Evolutionary conservation across 2,888 invertebrate genomes (phyloP), one percentile per base, ranked within the genome.

Genomic region (Rutpela maculata): DNA sequence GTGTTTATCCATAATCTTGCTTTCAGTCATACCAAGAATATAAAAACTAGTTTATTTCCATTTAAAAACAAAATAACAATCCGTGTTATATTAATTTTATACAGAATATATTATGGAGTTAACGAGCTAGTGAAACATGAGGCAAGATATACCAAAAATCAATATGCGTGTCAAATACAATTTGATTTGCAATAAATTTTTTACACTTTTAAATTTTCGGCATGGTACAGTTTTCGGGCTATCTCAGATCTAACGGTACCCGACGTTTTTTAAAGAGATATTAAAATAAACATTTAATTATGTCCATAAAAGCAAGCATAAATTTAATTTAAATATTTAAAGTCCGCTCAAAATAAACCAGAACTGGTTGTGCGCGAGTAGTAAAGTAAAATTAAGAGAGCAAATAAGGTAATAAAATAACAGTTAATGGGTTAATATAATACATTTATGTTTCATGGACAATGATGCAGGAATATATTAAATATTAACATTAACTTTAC

Each of bases 201-300:
- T 50, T 50, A 17, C 17, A n/a, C 15, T n/a, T 15, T 50, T n/a
- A 50, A n/a, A 50, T 50, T 50, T 50, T n/a, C 50, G 50, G n/a
- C 50, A 15, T n/a, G n/a, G 50, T 50, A 50, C n/a, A 50, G 50
- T 50, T 50, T 50, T 50, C 50, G 50, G 15, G n/a, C 15, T 50
- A 12, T n/a, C n/a, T 50, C 50, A n/a, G 50, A 50, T n/a, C 50
- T 50, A 50, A 50, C 50, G 50, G 50, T 50, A 50, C 15, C 38
- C 4, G 43, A 11, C n/a, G 50, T 50, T 50, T 50, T 50, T 50
- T 50, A 43, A 43, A 12, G 15, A 43, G 43, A 43, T 50, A 50
- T 50, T 50, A 50, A 50, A 50, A 50, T 50, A 50, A 50, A n/a
- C 50, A 50, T 50, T 50, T 50, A 50, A 50, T 50, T 50, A 50